Conservation (phyloP, 1,140 invertebrate species). For the Temnothorax nylanderi region DNA sequence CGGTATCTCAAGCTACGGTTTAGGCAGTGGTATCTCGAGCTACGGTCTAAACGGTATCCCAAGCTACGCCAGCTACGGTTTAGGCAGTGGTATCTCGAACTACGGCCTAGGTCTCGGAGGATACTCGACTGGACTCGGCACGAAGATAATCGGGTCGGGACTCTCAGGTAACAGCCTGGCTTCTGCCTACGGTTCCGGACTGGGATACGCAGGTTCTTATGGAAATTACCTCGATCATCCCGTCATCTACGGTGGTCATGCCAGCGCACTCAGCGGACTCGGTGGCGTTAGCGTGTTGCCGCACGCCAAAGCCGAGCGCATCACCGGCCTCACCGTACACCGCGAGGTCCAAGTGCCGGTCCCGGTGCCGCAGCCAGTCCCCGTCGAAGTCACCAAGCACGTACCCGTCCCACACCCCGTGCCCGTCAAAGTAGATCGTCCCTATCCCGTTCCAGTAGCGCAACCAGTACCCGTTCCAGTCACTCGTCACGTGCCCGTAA, state of each 20-base stretch:
- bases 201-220: constrained; percentile 8
- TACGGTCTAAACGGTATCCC: neutral
- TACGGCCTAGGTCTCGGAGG: neutral
- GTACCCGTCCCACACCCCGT: constrained; percentile 72
- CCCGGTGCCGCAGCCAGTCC: constrained; percentile 72
- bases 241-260: constrained; percentile 39
- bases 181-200: constrained; percentile 10
- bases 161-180: constrained; percentile 12
- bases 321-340: constrained; percentile 42
- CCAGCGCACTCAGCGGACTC: too few species aligned
- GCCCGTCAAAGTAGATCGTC: constrained; percentile 74
- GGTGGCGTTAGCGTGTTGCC: neutral
- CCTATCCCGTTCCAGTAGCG: constrained; percentile 73
- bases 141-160: neutral
- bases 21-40: neutral
- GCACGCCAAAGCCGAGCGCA: constrained; percentile 31
- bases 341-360: constrained; percentile 75
- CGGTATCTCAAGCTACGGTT: neutral
- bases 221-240: neutral
- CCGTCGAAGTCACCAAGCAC: constrained; percentile 72
- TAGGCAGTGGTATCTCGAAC: neutral
- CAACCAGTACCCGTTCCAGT: constrained; percentile 74
- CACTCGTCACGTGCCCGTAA: constrained; percentile 74
- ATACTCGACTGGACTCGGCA: neutral
- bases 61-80: neutral